Evolutionary conservation across 2,888 invertebrate genomes (phyloP).

Genomic region (Lysandra bellargus): DNA sequence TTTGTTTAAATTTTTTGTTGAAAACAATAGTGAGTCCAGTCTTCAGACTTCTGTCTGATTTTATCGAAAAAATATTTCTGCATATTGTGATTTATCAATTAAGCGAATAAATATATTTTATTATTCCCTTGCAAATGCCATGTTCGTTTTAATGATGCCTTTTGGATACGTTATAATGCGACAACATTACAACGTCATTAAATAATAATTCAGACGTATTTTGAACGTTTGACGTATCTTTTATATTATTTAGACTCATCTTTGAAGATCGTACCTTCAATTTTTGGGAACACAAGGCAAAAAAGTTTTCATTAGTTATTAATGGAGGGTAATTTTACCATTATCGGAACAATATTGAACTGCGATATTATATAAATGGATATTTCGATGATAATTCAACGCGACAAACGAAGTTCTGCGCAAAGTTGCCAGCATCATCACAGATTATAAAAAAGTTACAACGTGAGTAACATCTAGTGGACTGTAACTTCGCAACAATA

Average conservation of each 20-base stretch:
- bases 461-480: too few species aligned
- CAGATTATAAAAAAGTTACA: too few species aligned
- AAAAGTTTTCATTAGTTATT: too few species aligned
- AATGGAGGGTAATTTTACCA: too few species aligned
- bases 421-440: too few species aligned
- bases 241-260: not conserved
- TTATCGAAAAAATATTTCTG: not conserved
- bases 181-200: not conserved
- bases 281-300: too few species aligned
- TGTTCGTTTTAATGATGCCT: constrained; percentile 8
- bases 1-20: not conserved
- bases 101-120: not conserved
- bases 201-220: not conserved
- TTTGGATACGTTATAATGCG: not conserved
- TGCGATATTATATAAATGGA: too few species aligned
- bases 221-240: not conserved
- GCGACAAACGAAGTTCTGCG: too few species aligned
- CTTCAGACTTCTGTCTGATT: not conserved
- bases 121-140: not conserved
- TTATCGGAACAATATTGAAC: too few species aligned
- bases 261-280: too few species aligned
- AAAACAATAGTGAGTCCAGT: too few species aligned
- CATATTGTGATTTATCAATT: not conserved
- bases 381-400: too few species aligned
- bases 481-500: not conserved